Conservation (phyloP, 2,113 vertebrate species). For the Thamnophis sirtalis region DNA sequence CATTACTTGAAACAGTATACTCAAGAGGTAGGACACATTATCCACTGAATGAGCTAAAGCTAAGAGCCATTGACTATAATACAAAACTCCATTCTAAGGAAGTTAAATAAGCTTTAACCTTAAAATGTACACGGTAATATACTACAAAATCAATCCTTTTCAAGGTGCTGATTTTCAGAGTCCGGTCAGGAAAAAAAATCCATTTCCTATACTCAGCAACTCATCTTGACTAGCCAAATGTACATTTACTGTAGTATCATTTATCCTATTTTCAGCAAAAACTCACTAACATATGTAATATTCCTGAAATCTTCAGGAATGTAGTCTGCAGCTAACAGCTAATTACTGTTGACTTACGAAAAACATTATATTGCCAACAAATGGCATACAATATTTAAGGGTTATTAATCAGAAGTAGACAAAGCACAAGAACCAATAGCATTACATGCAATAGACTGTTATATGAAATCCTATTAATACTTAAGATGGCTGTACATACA, state of each 20-base stretch:
- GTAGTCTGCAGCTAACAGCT: conserved; percentile 49
- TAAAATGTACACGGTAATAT: conserved; percentile 43
- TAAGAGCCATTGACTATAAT: conserved; percentile 45
- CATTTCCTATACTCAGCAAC: conserved; percentile 38
- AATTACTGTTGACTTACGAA: conserved; percentile 47
- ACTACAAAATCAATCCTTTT: conserved; percentile 55
- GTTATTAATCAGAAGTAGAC: conserved; percentile 51
- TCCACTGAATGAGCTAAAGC: conserved; percentile 41
- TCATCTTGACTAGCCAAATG: conserved; percentile 40
- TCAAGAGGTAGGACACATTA: conserved; percentile 33
- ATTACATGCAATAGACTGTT: conserved; percentile 42
- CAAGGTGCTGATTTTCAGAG: conserved; percentile 42
- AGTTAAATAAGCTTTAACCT: conserved; percentile 52
- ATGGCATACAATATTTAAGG: conserved; percentile 60
- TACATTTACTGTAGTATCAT: conserved; percentile 27
- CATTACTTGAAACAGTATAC: conserved; percentile 9
- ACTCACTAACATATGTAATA: conserved; percentile 45
- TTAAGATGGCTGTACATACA: conserved; percentile 60
- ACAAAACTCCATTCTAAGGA: conserved; percentile 53
- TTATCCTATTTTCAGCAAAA: conserved; percentile 49
- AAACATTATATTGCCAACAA: conserved; percentile 46
- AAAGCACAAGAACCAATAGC: conserved; percentile 56
- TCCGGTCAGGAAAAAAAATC: conserved; percentile 51
- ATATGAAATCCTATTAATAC: conserved; percentile 60
- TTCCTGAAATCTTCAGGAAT: conserved; percentile 44